Evolutionary conservation across 2,888 invertebrate species (phyloP), one percentile per base, ranked within the genome.

Genomic region (Leptopilina syphax): DNA sequence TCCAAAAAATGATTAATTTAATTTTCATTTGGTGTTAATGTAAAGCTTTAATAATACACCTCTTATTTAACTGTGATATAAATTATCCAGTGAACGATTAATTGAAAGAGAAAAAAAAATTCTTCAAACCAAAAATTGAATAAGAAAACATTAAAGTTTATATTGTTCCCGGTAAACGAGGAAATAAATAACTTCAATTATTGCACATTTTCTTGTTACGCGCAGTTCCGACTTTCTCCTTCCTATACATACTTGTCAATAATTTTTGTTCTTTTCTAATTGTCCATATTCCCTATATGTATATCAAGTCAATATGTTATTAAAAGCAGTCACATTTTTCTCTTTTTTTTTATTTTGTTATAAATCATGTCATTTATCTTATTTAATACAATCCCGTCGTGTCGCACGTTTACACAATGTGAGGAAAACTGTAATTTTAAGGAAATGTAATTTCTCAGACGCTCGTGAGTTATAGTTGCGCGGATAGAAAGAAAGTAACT

Each of bases 111-210:
- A 34, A 34, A 34, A 3, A 34, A 34, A 34, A 34, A 50, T 50
- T 12, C 10, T 50, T 73, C 8, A 34, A 3, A 63, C 54, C 41
- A 34, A 73, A 73, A 34, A 9, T 7, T 3, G 27, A 13, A 54
- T 12, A 34, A 34, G 34, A 73, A 54, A 24, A n/a, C 73, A 44
- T 44, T n/a, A 57, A 8, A 34, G n/a, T 54, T 10, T 73, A 4
- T n/a, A 9, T 4, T 34, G 34, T 27, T 54, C n/a, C 27, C 18
- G 27, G 34, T n/a, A 73, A 13, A 70, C 13, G 24, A 70, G 50
- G 27, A 70, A 54, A 70, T 70, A 70, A 54, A 70, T 70, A 13
- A 54, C 27, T 68, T 68, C 44, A 67, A 44, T 68, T 18, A 50
- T 18, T 68, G 68, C 68, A 68, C 47, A 50, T 68, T 68, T 67